Evolutionary conservation across 2,888 invertebrate species (phyloP).

Genomic region (Orthonychiurus folsomi): DNA sequence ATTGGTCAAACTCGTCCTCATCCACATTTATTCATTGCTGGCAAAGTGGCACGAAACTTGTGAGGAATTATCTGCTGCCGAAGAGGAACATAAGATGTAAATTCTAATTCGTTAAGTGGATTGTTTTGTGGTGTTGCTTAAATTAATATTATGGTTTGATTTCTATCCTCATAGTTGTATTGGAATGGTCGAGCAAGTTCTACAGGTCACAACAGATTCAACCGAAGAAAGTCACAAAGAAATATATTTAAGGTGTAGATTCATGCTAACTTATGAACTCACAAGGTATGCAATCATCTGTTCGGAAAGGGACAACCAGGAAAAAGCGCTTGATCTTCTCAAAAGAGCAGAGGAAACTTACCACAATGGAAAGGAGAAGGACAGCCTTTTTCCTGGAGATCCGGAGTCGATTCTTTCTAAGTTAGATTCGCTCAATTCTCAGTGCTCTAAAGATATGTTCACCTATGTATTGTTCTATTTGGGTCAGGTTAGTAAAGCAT

Average conservation of each 20-base stretch:
- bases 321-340: constrained; percentile 29
- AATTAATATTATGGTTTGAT: background rate
- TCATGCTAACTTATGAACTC: constrained; percentile 37
- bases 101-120: no score
- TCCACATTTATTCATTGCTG: constrained; percentile 33
- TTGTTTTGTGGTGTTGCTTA: constrained; percentile 8
- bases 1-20: constrained; percentile 27
- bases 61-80: constrained; percentile 31
- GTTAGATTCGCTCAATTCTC: constrained; percentile 36
- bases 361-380: constrained; percentile 26
- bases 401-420: constrained; percentile 24
- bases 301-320: constrained; percentile 37
- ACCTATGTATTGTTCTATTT: constrained; percentile 39
- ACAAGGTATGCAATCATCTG: constrained; percentile 37
- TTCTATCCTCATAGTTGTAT: constrained; percentile 24
- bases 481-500: constrained; percentile 28
- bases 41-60: constrained; percentile 37
- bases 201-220: constrained; percentile 13
- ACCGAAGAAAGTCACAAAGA: constrained; percentile 16
- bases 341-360: constrained; percentile 34
- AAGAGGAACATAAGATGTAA: constrained; percentile 32
- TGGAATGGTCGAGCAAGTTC: constrained; percentile 21
- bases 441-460: constrained; percentile 37
- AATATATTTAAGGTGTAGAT: constrained; percentile 20
- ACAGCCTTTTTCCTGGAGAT: constrained; percentile 21